Base-by-base conservation (phyloP, 1,140 invertebrate species). In the Macrosteles quadrilineatus region DNA sequence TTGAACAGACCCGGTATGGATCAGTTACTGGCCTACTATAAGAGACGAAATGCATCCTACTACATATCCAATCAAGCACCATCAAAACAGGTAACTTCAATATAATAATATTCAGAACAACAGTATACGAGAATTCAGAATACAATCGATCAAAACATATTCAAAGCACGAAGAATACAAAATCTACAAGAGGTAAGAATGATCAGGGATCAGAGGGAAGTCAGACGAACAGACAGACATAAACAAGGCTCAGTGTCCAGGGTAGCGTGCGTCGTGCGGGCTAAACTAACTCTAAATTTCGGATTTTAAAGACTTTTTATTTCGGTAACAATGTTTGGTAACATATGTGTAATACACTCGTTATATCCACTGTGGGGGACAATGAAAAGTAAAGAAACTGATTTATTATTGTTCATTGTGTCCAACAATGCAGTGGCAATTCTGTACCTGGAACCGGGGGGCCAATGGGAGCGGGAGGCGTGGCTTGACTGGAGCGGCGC, bases 381-480 rank as follows among this genome's bases (percentile, higher is more conserved):
- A 72, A 65, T 71, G 68, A 72, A 67, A 59, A 59, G 55, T 59
- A 59, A 59, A 59, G 55, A 59, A 59, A 59, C 55, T 59, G 74
- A 73, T 75, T 75, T 73, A 73, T 73, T 64, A 75, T 75, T 74
- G 73, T 74, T 50, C 62, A 53, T 67, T 74, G 67, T 53, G 47
- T 27, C n/a, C 45, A 27, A 73, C 67, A 71, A 68, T 65, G 55
- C 55, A 57, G 63, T 59, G 19, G 72, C 50, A 59, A 59, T 64
- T 69, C 36, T 27, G 57, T 45, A 69, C 32, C 67, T 69, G 68
- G 68, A 29, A 69, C 53, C 23, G 17, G 23, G 2, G 23, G 19
- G 31, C 63, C 63, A 66, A 66, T 66, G 25, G 43, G 43, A 31
- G 68, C 19, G 69, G 66, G 29, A 68, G 70, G 62, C 67, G 67